Evolutionary conservation across 2,797 vertebrate genomes (phyloP), one percentile per base, ranked within the genome.

Genomic region (Acipenser ruthenus): DNA sequence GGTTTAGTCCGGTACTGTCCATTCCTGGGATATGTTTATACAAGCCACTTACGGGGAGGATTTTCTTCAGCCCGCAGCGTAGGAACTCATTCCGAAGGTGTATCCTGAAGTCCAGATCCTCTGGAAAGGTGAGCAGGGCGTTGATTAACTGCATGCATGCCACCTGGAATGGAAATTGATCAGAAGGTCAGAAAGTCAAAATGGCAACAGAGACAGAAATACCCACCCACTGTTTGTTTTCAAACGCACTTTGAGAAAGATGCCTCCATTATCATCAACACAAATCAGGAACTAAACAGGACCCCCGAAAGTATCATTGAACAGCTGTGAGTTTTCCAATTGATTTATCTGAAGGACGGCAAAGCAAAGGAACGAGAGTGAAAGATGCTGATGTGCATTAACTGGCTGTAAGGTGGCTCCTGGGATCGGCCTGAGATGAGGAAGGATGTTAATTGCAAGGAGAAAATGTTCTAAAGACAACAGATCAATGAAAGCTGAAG

Each of bases 131-230:
- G 68, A 99, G 93, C 69, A 99, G 84, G 23, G 97, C 97, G 13
- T 99, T 99, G 85, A 99, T 99, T 80, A 99, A 86, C 83, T 99
- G 97, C 96, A 99, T 98, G 68, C 96, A 99, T 1, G 97, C 95
- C 48, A 94, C 92, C 97, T 99, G 82, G 10, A 37, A 37, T 2
- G 68, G n/a, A 83, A 80, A 78, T 65, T 58, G 12, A 58, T 5
- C 55, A 58, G 10, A 15, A 1, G 13, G 1, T 53, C 6, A 12
- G 51, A 12, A 53, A 53, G 63, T 8, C 52, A 64, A 67, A 10
- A 10, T n/a, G 15, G 23, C 2, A 37, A 69, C 7, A 68, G 59
- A 70, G n/a, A 72, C 15, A 63, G 3, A 63, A 6, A 74, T 6
- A 68, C 7, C 74, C 10, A 66, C 51, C 69, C 58, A 49, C 23